phyloP scores from a whole-genome alignment of 2,797 vertebrate species.

The Euthynnus affinis region DNA sequence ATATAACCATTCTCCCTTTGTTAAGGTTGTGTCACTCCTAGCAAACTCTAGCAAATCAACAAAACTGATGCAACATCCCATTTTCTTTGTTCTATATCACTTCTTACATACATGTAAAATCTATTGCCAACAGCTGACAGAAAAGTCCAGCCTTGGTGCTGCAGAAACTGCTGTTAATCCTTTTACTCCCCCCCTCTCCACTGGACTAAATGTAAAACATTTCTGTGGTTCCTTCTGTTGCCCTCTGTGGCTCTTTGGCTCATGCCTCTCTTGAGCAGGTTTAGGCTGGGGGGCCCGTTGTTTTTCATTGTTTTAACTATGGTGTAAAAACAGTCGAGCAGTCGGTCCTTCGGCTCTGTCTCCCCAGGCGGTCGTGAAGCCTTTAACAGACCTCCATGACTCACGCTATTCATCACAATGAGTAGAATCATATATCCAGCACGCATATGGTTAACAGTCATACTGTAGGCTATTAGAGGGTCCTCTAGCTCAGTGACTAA shows the following conservation, averaged over 20 bases:
- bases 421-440: constrained; percentile 55
- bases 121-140: constrained; percentile 6
- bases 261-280: constrained; percentile 47
- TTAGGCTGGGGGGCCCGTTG: constrained; percentile 58
- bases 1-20: background rate
- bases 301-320: constrained; percentile 69
- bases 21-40: background rate
- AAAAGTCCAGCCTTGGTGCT: background rate
- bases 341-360: constrained; percentile 48
- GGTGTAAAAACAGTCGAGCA: constrained; percentile 69
- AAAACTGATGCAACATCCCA: background rate
- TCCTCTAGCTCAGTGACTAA: constrained; percentile 53
- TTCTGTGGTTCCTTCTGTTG: constrained; percentile 59
- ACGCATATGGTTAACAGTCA: constrained; percentile 38
- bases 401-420: constrained; percentile 71
- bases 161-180: background rate
- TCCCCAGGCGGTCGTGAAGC: constrained; percentile 53
- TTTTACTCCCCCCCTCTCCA: constrained; percentile 10
- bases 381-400: constrained; percentile 64
- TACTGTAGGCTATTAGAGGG: constrained; percentile 32
- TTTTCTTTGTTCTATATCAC: background rate
- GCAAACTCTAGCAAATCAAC: background rate
- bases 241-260: constrained; percentile 45
- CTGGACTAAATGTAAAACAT: constrained; percentile 39
- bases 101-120: constrained; percentile 3